These are phyloP conservation scores for Trinorchestia longiramus DNA, from an alignment of 1,140 invertebrate species.

Conservation along the genomic window DNA sequence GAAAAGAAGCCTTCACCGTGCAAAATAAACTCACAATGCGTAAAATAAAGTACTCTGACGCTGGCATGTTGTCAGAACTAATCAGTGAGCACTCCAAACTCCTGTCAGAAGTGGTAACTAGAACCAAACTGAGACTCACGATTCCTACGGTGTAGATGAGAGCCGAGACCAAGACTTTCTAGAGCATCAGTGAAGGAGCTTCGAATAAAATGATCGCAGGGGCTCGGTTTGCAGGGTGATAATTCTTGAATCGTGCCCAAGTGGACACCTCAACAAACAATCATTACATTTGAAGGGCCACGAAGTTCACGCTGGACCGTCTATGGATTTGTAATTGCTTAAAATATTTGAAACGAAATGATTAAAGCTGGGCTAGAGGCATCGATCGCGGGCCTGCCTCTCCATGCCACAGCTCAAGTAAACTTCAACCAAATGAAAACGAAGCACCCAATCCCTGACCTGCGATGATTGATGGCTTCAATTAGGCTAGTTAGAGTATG, in stretches of 20 bases:
- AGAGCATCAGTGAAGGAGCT: background rate
- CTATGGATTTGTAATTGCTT: background rate
- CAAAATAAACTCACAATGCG: background rate
- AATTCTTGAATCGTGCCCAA: slow-evolving; percentile 28
- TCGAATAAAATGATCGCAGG: background rate
- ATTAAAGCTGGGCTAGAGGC: background rate
- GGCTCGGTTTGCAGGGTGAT: background rate
- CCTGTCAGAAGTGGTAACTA: background rate
- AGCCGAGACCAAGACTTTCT: background rate
- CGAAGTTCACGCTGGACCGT: slow-evolving; percentile 12
- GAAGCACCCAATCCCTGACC: background rate
- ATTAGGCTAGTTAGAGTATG: background rate
- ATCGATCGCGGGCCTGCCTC: background rate
- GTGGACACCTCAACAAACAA: slow-evolving; percentile 49
- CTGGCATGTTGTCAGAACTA: background rate
- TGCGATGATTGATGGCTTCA: background rate
- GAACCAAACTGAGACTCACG: background rate
- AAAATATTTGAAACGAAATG: slow-evolving; percentile 10
- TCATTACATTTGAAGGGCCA: background rate
- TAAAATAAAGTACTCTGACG: background rate
- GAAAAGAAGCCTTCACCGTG: background rate
- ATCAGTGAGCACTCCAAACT: background rate
- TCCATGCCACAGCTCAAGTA: background rate
- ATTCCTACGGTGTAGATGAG: background rate
- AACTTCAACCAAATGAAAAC: slow-evolving; percentile 10